Percentiles rank a stretch among this genome's conserved stretches.
These are phyloP conservation scores for Podabrus alpinus DNA, from an alignment of 2,888 invertebrate genomes.

Conservation along the genomic window DNA sequence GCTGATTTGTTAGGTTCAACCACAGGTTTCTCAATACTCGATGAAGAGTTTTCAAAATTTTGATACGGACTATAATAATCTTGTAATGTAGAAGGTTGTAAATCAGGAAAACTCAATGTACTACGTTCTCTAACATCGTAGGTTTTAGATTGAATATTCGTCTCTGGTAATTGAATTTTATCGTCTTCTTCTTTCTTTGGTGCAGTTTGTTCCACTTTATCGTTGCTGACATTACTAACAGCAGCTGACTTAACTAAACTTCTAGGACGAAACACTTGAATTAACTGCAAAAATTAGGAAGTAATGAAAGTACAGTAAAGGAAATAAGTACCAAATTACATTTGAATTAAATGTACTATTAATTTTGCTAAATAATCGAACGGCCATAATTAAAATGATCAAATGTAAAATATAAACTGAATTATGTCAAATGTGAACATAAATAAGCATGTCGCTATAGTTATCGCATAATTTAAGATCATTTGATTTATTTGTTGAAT, in stretches of 20 bases:
- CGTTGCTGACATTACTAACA: neutral
- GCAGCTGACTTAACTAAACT: neutral
- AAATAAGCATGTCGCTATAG: conserved; percentile 26
- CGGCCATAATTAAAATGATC: conserved; percentile 33
- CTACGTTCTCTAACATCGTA: conserved; percentile 24
- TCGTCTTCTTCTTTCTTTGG: neutral
- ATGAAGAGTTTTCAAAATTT: neutral
- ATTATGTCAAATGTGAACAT: conserved; percentile 28
- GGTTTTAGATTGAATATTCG: neutral
- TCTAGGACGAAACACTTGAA: neutral
- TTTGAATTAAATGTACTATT: conserved; percentile 34
- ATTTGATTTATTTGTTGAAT: neutral
- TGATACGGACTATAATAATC: conserved; percentile 36
- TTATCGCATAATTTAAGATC: neutral
- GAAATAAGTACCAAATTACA: conserved; percentile 25
- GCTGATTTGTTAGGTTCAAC: neutral
- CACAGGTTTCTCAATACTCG: neutral
- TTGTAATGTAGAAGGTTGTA: conserved; percentile 39
- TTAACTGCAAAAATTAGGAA: neutral
- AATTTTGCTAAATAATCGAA: conserved; percentile 39
- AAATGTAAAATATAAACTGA: conserved; percentile 25
- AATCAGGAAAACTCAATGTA: conserved; percentile 32
- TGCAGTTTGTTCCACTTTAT: neutral
- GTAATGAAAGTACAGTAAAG: neutral
- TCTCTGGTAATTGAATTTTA: neutral